phyloP scores from a whole-genome alignment of 2,113 vertebrate genomes.

The Mugil cephalus region DNA sequence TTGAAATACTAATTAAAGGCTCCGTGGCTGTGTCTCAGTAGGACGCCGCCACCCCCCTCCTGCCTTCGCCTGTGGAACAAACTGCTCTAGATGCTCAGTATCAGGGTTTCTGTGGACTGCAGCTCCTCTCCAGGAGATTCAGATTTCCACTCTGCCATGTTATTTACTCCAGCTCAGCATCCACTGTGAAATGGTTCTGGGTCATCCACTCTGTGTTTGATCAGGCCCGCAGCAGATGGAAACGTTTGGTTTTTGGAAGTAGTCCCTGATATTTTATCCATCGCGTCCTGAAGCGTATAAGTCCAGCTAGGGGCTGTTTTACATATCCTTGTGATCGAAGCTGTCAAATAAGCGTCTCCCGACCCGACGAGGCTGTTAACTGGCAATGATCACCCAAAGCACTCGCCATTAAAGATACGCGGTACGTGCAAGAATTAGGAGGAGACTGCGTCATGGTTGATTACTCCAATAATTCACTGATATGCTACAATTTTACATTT shows the following conservation, averaged over 20 bases:
- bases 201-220: conserved; percentile 31
- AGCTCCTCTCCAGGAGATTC: conserved; percentile 13
- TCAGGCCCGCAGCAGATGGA: conserved; percentile 35
- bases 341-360: no score
- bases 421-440: neutral
- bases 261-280: conserved; percentile 20
- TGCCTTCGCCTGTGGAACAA: conserved; percentile 33
- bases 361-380: neutral
- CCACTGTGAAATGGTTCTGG: conserved; percentile 29
- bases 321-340: neutral
- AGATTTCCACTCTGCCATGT: neutral
- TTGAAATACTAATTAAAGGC: conserved; percentile 60
- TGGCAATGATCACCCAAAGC: neutral
- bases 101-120: conserved; percentile 41
- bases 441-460: neutral
- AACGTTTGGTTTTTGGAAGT: conserved; percentile 25
- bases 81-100: conserved; percentile 49
- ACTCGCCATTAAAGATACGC: neutral
- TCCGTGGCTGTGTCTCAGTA: conserved; percentile 43
- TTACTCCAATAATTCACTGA: no score
- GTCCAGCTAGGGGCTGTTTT: conserved; percentile 20
- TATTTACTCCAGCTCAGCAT: conserved; percentile 9
- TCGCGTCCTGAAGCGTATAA: neutral
- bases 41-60: conserved; percentile 38
- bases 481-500: no score